Evolutionary conservation across 2,888 invertebrate species (phyloP).

Genomic region (Adelognathus sp.): DNA sequence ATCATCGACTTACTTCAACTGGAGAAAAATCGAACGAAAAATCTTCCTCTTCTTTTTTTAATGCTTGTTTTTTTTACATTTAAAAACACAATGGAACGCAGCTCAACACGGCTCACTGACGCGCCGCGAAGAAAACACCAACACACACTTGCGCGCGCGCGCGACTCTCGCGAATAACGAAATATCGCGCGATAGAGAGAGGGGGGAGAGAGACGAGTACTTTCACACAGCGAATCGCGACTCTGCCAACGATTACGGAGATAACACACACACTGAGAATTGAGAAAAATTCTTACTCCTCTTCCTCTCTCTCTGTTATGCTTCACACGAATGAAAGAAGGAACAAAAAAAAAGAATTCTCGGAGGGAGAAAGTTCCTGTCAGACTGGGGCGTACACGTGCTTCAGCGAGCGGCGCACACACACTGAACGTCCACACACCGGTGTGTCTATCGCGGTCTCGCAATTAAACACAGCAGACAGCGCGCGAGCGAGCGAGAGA

Average conservation of each 20-base stretch:
- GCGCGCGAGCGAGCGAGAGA: too few relatives aligned
- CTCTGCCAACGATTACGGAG: too few relatives aligned
- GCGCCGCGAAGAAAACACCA: slow-evolving; percentile 30
- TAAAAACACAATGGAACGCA: slow-evolving; percentile 29
- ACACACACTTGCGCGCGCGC: slow-evolving; percentile 31
- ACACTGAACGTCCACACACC: slow-evolving; percentile 49
- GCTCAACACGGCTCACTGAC: slow-evolving; percentile 2
- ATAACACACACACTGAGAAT: neutral
- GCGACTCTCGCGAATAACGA: slow-evolving; percentile 25
- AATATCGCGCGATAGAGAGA: slow-evolving; percentile 53
- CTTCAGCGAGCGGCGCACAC: slow-evolving; percentile 53
- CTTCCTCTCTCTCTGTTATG: slow-evolving; percentile 3
- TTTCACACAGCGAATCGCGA: too few relatives aligned
- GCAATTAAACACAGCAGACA: too few relatives aligned
- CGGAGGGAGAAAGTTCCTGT: slow-evolving; percentile 31
- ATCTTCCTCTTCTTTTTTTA: neutral
- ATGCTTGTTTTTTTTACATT: slow-evolving; percentile 10
- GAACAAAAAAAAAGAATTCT: neutral
- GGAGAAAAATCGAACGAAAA: neutral
- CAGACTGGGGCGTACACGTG: slow-evolving; percentile 57
- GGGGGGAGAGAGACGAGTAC: slow-evolving; percentile 38
- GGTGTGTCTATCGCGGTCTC: too few relatives aligned
- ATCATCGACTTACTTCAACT: slow-evolving; percentile 12
- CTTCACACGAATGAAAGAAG: too few relatives aligned
- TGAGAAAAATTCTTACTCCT: slow-evolving; percentile 10